These are phyloP conservation scores for Grallaria varia DNA, from an alignment of 2,113 vertebrate genomes.

Conservation along the genomic window DNA sequence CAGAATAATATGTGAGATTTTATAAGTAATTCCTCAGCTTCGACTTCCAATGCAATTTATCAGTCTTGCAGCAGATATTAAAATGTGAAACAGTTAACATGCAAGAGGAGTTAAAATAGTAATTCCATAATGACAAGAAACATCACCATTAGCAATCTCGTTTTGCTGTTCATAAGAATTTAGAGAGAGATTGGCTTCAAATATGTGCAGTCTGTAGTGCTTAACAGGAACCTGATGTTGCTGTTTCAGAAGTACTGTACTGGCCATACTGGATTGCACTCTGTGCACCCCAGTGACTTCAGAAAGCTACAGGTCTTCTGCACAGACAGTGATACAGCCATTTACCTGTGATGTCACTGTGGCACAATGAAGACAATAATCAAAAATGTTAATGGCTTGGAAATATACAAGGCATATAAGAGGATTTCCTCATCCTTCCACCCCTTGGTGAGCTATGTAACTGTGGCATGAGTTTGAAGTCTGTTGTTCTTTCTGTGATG, in stretches of 20 bases:
- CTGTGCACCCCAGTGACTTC: not conserved
- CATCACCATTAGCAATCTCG: not conserved
- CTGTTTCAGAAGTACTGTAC: not conserved
- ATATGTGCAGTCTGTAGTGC: not conserved
- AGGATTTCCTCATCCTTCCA: not conserved
- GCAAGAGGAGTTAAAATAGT: not conserved
- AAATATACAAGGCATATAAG: not conserved
- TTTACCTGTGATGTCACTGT: not conserved
- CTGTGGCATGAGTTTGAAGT: not conserved
- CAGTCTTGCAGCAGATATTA: not conserved
- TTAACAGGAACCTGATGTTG: not conserved
- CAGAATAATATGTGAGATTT: not conserved
- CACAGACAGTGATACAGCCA: not conserved
- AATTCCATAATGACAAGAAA: not conserved
- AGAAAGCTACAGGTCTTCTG: not conserved
- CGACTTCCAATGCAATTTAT: not conserved
- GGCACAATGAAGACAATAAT: not conserved
- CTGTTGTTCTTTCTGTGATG: not conserved
- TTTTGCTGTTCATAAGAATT: not conserved
- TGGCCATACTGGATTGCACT: not conserved
- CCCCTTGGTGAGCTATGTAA: accelerated
- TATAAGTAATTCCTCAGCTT: not conserved
- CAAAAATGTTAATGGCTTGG: not conserved
- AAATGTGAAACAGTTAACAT: not conserved
- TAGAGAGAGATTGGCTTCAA: not conserved